Conservation (phyloP, 2,888 invertebrate genomes). For the Xestia ashworthii region DNA sequence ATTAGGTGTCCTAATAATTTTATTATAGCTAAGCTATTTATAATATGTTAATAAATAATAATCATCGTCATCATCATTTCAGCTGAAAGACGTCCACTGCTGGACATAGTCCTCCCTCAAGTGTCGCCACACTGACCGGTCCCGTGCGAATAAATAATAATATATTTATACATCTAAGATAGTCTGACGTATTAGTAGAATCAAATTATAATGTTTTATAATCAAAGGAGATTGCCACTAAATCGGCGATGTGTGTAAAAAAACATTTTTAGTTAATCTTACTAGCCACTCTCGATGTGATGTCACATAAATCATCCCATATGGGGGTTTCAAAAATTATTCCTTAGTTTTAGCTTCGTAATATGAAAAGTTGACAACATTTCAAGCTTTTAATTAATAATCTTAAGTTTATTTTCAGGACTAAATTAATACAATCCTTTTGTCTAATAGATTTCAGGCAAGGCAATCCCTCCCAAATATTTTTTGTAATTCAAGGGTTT, state of each 20-base stretch:
- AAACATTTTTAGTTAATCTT: not conserved
- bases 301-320: not conserved
- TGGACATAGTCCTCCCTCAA: too few species aligned
- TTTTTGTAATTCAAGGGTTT: not conserved
- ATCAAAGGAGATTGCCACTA: not conserved
- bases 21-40: conserved; percentile 29
- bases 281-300: not conserved
- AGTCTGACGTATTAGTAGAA: conserved; percentile 3
- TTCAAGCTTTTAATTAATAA: not conserved
- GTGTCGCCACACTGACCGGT: too few species aligned
- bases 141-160: not conserved
- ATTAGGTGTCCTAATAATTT: not conserved
- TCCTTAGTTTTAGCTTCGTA: not conserved
- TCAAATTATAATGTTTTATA: conserved; percentile 14
- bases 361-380: not conserved
- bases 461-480: not conserved
- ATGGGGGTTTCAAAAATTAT: not conserved
- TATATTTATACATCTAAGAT: conserved; percentile 33
- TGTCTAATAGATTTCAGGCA: not conserved
- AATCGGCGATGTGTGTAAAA: not conserved
- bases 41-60: conserved; percentile 28
- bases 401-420: not conserved
- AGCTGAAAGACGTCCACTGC: too few species aligned
- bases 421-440: not conserved
- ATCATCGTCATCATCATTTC: too few species aligned